A percentile compares a stretch with the other conserved stretches of the same genome.
Conservation (phyloP, 2,113 vertebrate genomes). For the Sprattus sprattus region DNA sequence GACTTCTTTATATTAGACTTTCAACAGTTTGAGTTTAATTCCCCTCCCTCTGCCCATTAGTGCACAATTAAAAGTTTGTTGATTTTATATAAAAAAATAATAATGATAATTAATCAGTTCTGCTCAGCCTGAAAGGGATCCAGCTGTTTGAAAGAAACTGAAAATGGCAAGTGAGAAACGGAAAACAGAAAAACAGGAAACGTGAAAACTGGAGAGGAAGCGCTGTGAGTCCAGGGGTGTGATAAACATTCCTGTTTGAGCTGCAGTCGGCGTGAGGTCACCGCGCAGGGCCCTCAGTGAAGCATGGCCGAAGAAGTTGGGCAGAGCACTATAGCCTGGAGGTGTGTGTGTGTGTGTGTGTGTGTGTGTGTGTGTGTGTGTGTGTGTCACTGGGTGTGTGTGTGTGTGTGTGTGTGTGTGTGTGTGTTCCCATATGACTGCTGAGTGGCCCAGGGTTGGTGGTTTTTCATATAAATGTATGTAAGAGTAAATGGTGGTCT, state of each 20-base stretch:
- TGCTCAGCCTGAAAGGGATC: not conserved
- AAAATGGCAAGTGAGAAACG: not conserved
- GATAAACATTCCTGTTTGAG: not conserved
- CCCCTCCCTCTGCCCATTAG: not conserved
- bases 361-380: conserved; percentile 4
- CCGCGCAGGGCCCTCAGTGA: not conserved
- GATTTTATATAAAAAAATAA: not conserved
- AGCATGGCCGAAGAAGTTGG: conserved; percentile 1
- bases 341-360: not conserved
- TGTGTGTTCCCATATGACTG: not conserved
- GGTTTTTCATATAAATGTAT: not conserved
- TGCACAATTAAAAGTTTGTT: not conserved
- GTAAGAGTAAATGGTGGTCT: not conserved
- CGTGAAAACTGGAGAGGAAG: not conserved
- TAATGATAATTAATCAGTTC: not conserved
- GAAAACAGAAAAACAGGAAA: not conserved
- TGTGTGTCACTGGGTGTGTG: not conserved
- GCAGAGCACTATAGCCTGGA: not conserved
- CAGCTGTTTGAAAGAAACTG: not conserved
- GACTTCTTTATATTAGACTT: not conserved
- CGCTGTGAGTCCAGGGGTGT: not conserved
- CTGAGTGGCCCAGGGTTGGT: not conserved
- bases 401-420: not conserved
- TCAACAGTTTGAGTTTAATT: not conserved
- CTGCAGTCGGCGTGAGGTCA: not conserved